Evolutionary conservation across 2,888 invertebrate genomes (phyloP).

Genomic region (Tetrapedia diversipes): DNA sequence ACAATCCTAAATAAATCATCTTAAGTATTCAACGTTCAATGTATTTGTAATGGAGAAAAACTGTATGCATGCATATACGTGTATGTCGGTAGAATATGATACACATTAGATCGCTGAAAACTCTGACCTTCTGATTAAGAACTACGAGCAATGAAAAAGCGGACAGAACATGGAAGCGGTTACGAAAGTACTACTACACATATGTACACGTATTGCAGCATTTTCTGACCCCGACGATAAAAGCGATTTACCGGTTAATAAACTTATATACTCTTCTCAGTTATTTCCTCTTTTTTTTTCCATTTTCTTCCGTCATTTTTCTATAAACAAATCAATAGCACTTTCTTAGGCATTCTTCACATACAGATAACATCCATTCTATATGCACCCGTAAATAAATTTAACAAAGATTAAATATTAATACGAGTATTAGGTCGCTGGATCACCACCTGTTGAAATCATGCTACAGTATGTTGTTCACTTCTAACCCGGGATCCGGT

Average conservation of each 20-base stretch:
- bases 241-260: slow-evolving; percentile 52
- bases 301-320: slow-evolving; percentile 17
- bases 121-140: slow-evolving; percentile 20
- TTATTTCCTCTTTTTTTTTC: slow-evolving; percentile 23
- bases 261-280: slow-evolving; percentile 41
- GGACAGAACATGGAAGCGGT: slow-evolving; percentile 57
- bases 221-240: slow-evolving; percentile 51
- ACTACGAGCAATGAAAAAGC: slow-evolving; percentile 58
- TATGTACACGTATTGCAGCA: slow-evolving; percentile 67
- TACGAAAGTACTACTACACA: slow-evolving; percentile 57
- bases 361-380: slow-evolving; percentile 67
- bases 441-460: slow-evolving; percentile 51
- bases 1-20: slow-evolving; percentile 50
- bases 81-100: slow-evolving; percentile 50
- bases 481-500: slow-evolving; percentile 48
- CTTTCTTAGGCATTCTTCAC: slow-evolving; percentile 58
- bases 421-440: slow-evolving; percentile 62
- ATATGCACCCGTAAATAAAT: slow-evolving; percentile 67
- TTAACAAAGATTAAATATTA: slow-evolving; percentile 61
- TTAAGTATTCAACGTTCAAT: slow-evolving; percentile 47
- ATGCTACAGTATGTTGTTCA: slow-evolving; percentile 66
- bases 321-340: slow-evolving; percentile 58
- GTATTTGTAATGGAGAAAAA: slow-evolving; percentile 55
- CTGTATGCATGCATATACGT: slow-evolving; percentile 54
- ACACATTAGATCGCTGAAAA: slow-evolving; percentile 54